Base-by-base conservation (phyloP, 2,888 invertebrate species). In the Brachypalpus laphriformis region DNA sequence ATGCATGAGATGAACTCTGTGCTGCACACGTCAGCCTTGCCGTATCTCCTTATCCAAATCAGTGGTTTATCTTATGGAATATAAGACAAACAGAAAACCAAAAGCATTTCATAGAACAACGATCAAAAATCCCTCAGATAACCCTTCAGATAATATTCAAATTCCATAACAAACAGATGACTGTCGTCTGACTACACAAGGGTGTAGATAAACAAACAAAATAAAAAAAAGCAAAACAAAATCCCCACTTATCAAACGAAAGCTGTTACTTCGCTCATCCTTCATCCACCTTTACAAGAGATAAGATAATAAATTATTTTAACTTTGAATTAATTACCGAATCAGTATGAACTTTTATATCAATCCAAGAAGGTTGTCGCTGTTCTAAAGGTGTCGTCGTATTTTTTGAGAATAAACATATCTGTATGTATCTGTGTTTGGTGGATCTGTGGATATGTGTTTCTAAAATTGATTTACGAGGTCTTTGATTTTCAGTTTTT, bases 291-390 rank as follows among this genome's bases (percentile, higher is more conserved):
- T 78, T 78, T 63, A 47, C 9, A 57, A 42, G 18, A 56, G 78
- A 83, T 74, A 83, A 83, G 78, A 83, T 78, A 83, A 42, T 31
- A 56, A 74, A 74, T 63, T 66, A 70, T 61, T 82, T 77, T 25
- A 70, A 75, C 49, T 74, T 70, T 74, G 63, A 74, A 74, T 74
- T 83, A 83, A 80, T 83, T 70, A 83, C 57, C 56, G 51, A 70
- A 83, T 70, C 83, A 83, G 83, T 83, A 63, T 65, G 40, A 63
- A 83, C 72, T 54, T 22, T 70, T 63, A 34, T 68, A 78, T 83
- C 78, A 78, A 78, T 74, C 57, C 68, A 61, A 65, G 49, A 78
- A 80, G 78, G 72, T 61, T 83, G 82, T 40, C 51, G 45, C 22
- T 61, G 40, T 57, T 51, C n/a, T n/a, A 37, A n/a, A 61, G 63